Evolutionary conservation across 2,113 vertebrate genomes (phyloP).

Genomic region (Alouatta palliata): DNA sequence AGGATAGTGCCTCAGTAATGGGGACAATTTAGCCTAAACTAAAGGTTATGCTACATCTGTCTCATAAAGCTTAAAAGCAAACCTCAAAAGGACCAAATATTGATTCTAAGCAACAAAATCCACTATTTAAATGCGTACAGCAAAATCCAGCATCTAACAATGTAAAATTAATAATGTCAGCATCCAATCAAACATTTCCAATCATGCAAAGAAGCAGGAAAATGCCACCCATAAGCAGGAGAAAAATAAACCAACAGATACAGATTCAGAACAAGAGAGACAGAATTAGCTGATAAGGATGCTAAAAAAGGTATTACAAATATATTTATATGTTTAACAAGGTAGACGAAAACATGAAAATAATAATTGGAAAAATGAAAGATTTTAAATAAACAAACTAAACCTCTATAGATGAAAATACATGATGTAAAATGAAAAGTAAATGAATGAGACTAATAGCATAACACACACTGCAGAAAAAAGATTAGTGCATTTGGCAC

Average conservation of each 20-base stretch:
- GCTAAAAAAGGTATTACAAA: not conserved
- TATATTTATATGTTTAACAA: not conserved
- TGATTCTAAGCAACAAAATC: slow-evolving; percentile 8
- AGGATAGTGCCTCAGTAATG: not conserved
- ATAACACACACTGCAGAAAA: not conserved
- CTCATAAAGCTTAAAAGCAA: not conserved
- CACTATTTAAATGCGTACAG: not conserved
- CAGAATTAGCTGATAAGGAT: not conserved
- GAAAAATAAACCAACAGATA: not conserved
- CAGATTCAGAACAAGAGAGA: not conserved
- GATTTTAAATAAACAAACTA: not conserved
- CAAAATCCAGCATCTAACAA: not conserved
- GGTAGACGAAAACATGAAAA: not conserved
- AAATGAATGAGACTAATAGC: slow-evolving; percentile 1
- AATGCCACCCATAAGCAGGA: not conserved
- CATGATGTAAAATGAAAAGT: slow-evolving; percentile 11
- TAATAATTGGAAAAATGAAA: not conserved
- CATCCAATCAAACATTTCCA: not conserved
- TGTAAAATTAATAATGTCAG: not conserved
- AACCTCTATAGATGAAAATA: not conserved
- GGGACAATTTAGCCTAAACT: not conserved
- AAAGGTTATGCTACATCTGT: not conserved
- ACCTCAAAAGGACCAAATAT: not conserved
- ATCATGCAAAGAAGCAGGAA: not conserved
- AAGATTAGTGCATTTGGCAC: not conserved